These are phyloP conservation scores for Lasioglossum malachurum DNA, from an alignment of 2,888 invertebrate species.

Conservation along the genomic window DNA sequence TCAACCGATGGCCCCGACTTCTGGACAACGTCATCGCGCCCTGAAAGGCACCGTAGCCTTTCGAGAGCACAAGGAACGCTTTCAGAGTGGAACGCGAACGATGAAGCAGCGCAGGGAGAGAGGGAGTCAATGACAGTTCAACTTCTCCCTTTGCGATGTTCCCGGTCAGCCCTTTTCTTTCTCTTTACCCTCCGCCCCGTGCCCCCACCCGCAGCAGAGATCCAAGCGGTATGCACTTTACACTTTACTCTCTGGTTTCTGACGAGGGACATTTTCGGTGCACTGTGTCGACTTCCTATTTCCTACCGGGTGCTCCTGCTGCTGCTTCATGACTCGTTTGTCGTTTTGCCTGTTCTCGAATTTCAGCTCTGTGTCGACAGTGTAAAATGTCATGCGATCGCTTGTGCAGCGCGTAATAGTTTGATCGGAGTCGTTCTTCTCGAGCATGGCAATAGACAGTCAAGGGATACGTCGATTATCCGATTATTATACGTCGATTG, in stretches of 20 bases:
- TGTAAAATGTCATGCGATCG: neutral
- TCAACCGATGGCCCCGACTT: conserved; percentile 1
- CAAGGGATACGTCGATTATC: neutral
- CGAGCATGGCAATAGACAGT: neutral
- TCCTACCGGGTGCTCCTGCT: neutral
- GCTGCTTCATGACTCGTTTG: neutral
- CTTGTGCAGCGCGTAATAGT: neutral
- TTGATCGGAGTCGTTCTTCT: neutral
- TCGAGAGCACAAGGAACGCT: conserved; percentile 60
- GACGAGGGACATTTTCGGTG: conserved; percentile 25
- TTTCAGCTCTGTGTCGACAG: neutral
- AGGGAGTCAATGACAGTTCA: conserved; percentile 61
- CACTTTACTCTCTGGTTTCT: conserved; percentile 45
- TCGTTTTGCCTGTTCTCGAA: neutral
- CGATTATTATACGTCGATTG: neutral
- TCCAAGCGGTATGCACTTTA: conserved; percentile 28
- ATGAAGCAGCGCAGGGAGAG: conserved; percentile 41
- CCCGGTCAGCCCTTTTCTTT: conserved; percentile 6
- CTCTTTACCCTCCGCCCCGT: neutral
- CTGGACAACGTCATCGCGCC: conserved; percentile 54
- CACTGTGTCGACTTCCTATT: conserved; percentile 28
- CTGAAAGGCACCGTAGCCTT: conserved; percentile 55
- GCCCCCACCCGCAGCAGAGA: neutral
- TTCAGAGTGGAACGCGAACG: conserved; percentile 50
- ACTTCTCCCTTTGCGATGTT: conserved; percentile 47